A percentile compares a stretch with the other conserved stretches of the same genome.
Conservation (phyloP, 2,797 vertebrate genomes). For the Lateolabrax maculatus region DNA sequence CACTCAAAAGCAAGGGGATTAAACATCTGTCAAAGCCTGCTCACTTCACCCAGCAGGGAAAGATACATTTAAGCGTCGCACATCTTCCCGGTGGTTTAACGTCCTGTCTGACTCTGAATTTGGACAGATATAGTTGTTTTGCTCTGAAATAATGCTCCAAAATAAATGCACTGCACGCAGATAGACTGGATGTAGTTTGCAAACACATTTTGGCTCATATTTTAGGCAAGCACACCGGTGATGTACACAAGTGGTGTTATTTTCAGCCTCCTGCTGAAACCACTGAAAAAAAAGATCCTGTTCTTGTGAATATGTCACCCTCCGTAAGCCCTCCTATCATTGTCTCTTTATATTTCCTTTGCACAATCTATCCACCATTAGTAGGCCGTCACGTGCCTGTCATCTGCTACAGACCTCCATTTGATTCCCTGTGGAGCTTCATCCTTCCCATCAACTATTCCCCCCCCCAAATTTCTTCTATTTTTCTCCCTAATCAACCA, state of each 20-base stretch:
- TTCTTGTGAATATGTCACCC: conserved; percentile 3
- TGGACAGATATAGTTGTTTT: conserved; percentile 68
- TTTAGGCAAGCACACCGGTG: neutral
- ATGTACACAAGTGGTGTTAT: conserved; percentile 1
- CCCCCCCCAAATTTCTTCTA: conserved; percentile 23
- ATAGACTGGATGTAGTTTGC: neutral
- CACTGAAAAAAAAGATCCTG: neutral
- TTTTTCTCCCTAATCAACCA: conserved; percentile 44
- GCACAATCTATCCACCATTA: conserved; percentile 26
- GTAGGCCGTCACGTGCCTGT: conserved; percentile 20
- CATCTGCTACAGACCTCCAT: conserved; percentile 31
- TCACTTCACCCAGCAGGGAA: conserved; percentile 69
- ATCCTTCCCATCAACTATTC: conserved; percentile 23
- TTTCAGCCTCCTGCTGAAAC: conserved; percentile 13
- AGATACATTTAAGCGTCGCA: conserved; percentile 65
- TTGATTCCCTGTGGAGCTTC: conserved; percentile 38
- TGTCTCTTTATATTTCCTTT: conserved; percentile 14
- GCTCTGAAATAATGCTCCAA: conserved; percentile 52
- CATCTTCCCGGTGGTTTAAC: conserved; percentile 62
- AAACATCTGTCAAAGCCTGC: conserved; percentile 81
- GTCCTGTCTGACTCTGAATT: conserved; percentile 57
- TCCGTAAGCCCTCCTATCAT: neutral
- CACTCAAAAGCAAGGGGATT: conserved; percentile 80
- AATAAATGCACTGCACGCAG: conserved; percentile 27
- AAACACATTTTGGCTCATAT: neutral